Conservation (phyloP, 1,140 invertebrate species). For the Tetramorium simillimum region DNA sequence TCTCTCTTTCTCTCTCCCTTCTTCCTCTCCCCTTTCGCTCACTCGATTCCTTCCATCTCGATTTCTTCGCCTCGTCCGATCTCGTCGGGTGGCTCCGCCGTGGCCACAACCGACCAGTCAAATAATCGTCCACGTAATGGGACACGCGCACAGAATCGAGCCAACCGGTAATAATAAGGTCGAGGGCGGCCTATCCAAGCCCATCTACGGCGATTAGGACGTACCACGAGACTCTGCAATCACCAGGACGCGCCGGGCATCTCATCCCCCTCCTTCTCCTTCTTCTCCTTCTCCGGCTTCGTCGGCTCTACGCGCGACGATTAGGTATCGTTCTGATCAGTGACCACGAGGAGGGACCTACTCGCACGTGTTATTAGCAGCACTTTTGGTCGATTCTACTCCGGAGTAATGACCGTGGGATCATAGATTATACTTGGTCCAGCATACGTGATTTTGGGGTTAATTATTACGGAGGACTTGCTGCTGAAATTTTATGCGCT, state of each 20-base stretch:
- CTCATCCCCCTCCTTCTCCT: neutral
- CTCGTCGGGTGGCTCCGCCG: slow-evolving; percentile 34
- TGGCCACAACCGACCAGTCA: slow-evolving; percentile 63
- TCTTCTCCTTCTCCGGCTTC: neutral
- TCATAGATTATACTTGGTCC: slow-evolving; percentile 35
- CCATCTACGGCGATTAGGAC: slow-evolving; percentile 73
- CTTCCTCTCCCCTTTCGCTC: slow-evolving; percentile 51
- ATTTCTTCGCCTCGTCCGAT: slow-evolving; percentile 53
- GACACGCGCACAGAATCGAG: slow-evolving; percentile 59
- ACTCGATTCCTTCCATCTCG: slow-evolving; percentile 42
- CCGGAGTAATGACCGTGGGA: slow-evolving; percentile 28
- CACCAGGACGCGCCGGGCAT: slow-evolving; percentile 26
- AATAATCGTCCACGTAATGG: slow-evolving; percentile 76
- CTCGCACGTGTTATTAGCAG: slow-evolving; percentile 63
- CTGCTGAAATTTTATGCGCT: slow-evolving; percentile 38
- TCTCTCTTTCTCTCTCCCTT: neutral
- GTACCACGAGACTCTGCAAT: slow-evolving; percentile 60
- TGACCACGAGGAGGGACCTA: slow-evolving; percentile 24
- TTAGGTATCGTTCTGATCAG: slow-evolving; percentile 55
- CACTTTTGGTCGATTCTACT: slow-evolving; percentile 34
- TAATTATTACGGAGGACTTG: slow-evolving; percentile 23
- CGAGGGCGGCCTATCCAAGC: slow-evolving; percentile 60
- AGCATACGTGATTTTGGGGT: slow-evolving; percentile 35
- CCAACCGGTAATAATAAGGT: slow-evolving; percentile 72
- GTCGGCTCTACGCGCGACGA: slow-evolving; percentile 44